Base-by-base conservation (phyloP, 1,140 invertebrate species). In the Drosophila busckii region DNA sequence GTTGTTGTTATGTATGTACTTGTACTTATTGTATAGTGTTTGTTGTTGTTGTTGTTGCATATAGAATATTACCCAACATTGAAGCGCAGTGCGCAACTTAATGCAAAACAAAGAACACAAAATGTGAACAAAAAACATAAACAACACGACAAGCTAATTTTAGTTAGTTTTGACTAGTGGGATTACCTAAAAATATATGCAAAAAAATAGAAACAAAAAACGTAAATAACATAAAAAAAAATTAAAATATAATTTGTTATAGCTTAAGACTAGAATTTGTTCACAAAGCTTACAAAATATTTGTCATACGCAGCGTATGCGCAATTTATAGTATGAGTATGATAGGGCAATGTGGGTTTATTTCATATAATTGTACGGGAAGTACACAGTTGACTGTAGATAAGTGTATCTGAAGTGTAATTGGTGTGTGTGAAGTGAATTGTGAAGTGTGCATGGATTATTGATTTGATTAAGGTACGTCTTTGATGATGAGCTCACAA, bases 81-180 rank as follows among this genome's bases (percentile, higher is more conserved):
- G n/a, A n/a, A n/a, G n/a, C n/a, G n/a, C n/a, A 49, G 45, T 63
- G 59, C 67, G 53, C 50, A 58, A 70, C 46, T 25, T 26, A 49
- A 71, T 70, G 73, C 73, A 49, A 59, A 63, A 53, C 23, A 80
- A 58, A 52, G 44, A 75, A 75, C 67, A 75, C 52, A 64, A 67
- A 60, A 37, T 42, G 75, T 80, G 46, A 73, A 80, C 69, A 63
- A 29, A 82, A n/a, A 54, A 65, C 28, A 32, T 41, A 41, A 83
- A 70, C 69, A 56, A 76, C 61, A 59, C 64, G 58, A 66, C 64
- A 66, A 66, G 46, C 53, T 64, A 41, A 64, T 32, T 84, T 80
- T 58, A 62, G 82, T 86, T 86, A 80, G 71, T 85, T 80, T 64
- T 86, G 84, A 84, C 84, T 86, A 85, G 78, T 83, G 70, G 84